Conservation (phyloP, 2,113 vertebrate species). For the Falco punctatus region DNA sequence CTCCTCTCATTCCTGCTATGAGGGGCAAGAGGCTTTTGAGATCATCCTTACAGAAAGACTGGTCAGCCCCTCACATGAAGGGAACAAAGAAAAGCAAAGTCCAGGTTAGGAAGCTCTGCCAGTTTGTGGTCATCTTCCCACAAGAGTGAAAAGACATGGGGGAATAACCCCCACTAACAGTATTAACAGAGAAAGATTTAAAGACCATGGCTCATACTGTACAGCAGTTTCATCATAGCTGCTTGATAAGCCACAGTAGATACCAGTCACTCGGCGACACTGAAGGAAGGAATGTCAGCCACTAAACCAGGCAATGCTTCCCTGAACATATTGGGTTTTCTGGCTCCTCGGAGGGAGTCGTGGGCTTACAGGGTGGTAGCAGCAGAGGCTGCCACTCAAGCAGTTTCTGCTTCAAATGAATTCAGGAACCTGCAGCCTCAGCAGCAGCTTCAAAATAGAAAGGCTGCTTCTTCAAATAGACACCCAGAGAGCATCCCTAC, state of each 20-base stretch:
- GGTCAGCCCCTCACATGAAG: neutral
- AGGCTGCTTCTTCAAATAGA: neutral
- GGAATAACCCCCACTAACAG: neutral
- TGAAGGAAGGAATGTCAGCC: neutral
- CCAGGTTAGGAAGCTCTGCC: neutral
- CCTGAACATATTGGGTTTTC: neutral
- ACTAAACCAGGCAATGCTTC: neutral
- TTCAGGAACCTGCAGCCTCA: neutral
- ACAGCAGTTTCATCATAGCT: neutral
- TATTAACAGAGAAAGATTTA: neutral
- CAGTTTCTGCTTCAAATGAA: neutral
- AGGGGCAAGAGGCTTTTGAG: neutral
- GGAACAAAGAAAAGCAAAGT: neutral
- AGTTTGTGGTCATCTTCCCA: neutral
- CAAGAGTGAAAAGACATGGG: neutral
- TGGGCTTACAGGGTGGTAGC: neutral
- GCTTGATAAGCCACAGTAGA: neutral
- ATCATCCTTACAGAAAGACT: neutral
- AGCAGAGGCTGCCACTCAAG: neutral
- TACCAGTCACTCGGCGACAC: neutral
- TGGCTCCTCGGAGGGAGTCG: neutral
- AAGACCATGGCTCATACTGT: neutral
- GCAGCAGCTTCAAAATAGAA: neutral
- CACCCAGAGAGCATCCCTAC: neutral
- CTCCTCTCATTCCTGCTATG: neutral